Conservation (phyloP, 2,113 vertebrate species). For the Pontoporia blainvillei region DNA sequence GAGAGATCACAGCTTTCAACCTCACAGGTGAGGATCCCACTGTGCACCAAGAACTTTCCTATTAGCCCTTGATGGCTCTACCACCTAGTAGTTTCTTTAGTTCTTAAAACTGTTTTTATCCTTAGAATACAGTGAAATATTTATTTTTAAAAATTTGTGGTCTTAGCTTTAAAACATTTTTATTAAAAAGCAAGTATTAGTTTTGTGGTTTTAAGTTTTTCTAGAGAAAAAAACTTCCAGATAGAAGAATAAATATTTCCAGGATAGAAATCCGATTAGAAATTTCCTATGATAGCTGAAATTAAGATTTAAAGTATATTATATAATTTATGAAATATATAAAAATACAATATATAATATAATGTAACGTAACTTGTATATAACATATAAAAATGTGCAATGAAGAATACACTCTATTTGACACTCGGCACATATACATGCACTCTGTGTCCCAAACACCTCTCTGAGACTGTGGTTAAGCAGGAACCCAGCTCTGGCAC, state of each 20-base stretch:
- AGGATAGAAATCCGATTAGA: background rate
- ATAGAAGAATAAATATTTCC: background rate
- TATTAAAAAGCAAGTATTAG: background rate
- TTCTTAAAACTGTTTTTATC: background rate
- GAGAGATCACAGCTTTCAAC: background rate
- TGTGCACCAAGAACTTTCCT: background rate
- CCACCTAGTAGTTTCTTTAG: background rate
- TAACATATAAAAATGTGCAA: background rate
- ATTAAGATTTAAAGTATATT: background rate
- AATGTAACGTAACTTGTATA: background rate
- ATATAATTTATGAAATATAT: background rate
- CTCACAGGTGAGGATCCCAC: background rate
- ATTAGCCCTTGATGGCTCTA: background rate
- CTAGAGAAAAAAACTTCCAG: background rate
- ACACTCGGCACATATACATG: background rate
- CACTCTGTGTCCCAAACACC: background rate
- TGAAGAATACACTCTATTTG: background rate
- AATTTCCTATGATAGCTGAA: background rate
- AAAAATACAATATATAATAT: background rate
- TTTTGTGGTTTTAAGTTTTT: background rate
- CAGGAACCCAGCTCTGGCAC: fast-evolving
- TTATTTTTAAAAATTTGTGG: background rate
- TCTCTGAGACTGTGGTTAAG: background rate
- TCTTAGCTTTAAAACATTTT: background rate
- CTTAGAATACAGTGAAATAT: background rate